phyloP scores from a whole-genome alignment of 2,797 vertebrate species.

The Malacoraja senta region DNA sequence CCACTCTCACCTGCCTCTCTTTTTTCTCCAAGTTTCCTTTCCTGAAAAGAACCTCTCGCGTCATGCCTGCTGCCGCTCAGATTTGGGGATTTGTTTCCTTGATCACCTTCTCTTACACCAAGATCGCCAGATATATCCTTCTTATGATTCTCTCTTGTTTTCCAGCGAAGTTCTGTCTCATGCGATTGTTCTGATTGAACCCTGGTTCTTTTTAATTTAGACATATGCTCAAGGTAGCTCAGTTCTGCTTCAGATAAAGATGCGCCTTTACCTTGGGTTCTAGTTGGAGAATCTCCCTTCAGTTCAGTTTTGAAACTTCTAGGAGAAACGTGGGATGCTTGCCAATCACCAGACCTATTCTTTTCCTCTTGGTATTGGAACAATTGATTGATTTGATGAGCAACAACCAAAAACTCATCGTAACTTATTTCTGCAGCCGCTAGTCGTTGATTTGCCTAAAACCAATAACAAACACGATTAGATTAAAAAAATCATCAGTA shows the following conservation, averaged over 20 bases:
- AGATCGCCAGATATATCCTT: constrained; percentile 58
- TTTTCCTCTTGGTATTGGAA: constrained; percentile 96
- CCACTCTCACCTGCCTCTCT: constrained; percentile 53
- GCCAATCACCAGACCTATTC: constrained; percentile 68
- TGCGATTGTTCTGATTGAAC: constrained; percentile 66
- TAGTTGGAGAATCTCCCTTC: constrained; percentile 10
- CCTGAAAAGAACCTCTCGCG: neutral
- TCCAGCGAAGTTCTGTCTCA: constrained; percentile 57
- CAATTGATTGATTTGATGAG: constrained; percentile 86
- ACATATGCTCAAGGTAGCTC: constrained; percentile 90
- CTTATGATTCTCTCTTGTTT: constrained; percentile 64
- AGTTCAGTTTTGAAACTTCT: neutral
- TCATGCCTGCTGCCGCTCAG: neutral
- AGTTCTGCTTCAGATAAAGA: constrained; percentile 69
- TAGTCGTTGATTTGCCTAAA: constrained; percentile 77
- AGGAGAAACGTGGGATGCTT: constrained; percentile 8
- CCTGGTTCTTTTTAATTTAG: constrained; percentile 85
- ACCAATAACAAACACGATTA: constrained; percentile 4
- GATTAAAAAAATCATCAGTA: neutral
- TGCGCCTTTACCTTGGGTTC: constrained; percentile 20
- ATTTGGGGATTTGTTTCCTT: constrained; percentile 42
- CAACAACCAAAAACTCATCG: constrained; percentile 87
- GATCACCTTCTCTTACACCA: constrained; percentile 62
- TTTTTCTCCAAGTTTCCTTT: constrained; percentile 27
- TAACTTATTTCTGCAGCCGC: constrained; percentile 83